phyloP scores from a whole-genome alignment of 2,888 invertebrate species.

The Candidula unifasciata region DNA sequence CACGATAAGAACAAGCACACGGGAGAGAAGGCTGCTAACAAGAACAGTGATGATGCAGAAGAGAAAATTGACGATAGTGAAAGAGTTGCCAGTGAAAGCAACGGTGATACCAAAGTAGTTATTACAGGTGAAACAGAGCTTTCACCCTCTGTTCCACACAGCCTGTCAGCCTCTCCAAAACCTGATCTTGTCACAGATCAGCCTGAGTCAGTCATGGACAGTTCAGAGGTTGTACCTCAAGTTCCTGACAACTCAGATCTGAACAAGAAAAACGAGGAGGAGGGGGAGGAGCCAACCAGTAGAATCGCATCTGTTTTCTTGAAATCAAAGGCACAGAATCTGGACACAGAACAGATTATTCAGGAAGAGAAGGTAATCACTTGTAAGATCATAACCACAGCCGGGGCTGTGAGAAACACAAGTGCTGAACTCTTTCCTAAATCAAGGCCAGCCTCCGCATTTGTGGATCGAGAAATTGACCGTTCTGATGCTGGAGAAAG shows the following conservation, averaged over 20 bases:
- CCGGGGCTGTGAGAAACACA: constrained; percentile 50
- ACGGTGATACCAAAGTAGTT: not conserved
- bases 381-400: constrained; percentile 46
- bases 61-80: not conserved
- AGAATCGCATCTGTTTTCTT: constrained; percentile 22
- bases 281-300: constrained; percentile 10
- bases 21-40: not conserved
- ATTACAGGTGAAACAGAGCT: not conserved
- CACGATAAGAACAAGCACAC: constrained; percentile 52
- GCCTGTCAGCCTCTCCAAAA: not conserved
- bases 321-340: constrained; percentile 40
- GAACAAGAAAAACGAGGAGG: not conserved
- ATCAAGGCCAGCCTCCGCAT: constrained; percentile 36
- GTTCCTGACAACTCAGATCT: not conserved
- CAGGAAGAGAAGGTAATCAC: constrained; percentile 37
- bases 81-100: not conserved
- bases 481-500: not conserved
- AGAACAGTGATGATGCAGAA: not conserved
- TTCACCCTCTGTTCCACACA: no score
- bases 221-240: not conserved
- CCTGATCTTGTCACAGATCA: not conserved
- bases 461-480: constrained; percentile 38
- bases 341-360: constrained; percentile 38
- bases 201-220: not conserved
- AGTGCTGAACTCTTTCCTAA: constrained; percentile 47